Evolutionary conservation across 2,888 invertebrate species (phyloP).

Genomic region (Axea sp.): DNA sequence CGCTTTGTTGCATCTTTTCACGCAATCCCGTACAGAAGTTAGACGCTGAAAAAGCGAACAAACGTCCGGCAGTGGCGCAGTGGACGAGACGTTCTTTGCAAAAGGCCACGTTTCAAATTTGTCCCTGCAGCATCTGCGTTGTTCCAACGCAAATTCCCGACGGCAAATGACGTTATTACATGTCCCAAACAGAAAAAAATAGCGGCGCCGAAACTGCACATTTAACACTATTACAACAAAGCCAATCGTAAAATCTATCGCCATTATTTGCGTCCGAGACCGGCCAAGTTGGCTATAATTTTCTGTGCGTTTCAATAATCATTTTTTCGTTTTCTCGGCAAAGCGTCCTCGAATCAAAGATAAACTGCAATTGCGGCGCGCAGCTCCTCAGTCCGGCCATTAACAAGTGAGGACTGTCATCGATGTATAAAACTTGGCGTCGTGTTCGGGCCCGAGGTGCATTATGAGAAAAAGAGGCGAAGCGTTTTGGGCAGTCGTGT

Average conservation of each 20-base stretch:
- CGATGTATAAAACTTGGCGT: slow-evolving; percentile 53
- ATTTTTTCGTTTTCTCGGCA: slow-evolving; percentile 35
- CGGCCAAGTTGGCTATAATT: slow-evolving; percentile 26
- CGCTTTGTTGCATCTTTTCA: too few species aligned
- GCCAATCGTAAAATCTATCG: slow-evolving; percentile 48
- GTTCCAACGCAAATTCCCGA: too few species aligned
- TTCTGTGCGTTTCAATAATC: slow-evolving; percentile 37
- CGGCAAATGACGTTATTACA: slow-evolving; percentile 26
- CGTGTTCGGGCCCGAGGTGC: slow-evolving; percentile 47
- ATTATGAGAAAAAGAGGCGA: slow-evolving; percentile 64
- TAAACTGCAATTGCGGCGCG: slow-evolving; percentile 56
- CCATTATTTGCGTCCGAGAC: slow-evolving; percentile 29
- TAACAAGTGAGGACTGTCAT: slow-evolving; percentile 57
- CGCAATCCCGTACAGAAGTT: too few species aligned
- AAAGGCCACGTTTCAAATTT: too few species aligned
- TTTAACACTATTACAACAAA: slow-evolving; percentile 52
- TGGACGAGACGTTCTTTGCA: too few species aligned
- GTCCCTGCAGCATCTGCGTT: too few species aligned
- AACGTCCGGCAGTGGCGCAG: too few species aligned
- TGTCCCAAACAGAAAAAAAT: slow-evolving; percentile 6
- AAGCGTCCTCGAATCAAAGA: slow-evolving; percentile 55
- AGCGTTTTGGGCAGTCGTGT: slow-evolving; percentile 65
- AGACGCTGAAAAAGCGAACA: too few species aligned
- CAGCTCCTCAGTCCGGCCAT: slow-evolving; percentile 51
- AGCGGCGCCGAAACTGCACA: slow-evolving; percentile 25